Evolutionary conservation across 1,140 invertebrate species (phyloP), one percentile per base, ranked within the genome.

Genomic region (Coptotermes formosanus): DNA sequence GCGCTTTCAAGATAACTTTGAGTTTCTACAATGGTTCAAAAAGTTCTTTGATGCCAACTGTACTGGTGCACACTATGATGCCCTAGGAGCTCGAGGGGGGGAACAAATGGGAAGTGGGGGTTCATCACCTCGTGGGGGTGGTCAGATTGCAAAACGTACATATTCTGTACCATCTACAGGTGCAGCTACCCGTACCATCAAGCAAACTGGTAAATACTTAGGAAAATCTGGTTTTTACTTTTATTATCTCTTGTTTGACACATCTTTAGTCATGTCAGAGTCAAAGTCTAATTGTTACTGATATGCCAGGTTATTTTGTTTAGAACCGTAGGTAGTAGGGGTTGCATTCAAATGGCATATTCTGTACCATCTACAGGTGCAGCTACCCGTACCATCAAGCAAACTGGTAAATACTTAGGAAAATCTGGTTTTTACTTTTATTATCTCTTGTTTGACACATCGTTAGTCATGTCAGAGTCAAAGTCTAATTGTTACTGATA

Each of bases 21-120:
- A 99, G 91, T 99, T 99, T 93, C 95, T 99, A 88, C 98, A 99
- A 93, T 99, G 98, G 98, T 99, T 99, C 93, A 99, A 99, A 94
- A 98, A 98, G 91, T 99, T 99, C 92, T 99, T 99, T 93, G 98
- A 99, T 93, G 97, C 97, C 87, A 99, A 99, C 93, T 99, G 98
- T 93, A 95, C 95, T 91, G 97, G 97, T 90, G 94, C 94, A 88
- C 96, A 97, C 87, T 99, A 99, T 92, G 97, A 99, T 93, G 95
- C 98, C 82, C 91, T 97, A 88, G 94, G 93, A 85, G 95, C 96
- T 89, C 93, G 98, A 88, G 96, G 95, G 88, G 97, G 97, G 88
- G 95, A 97, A 89, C 91, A 93, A 23, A 94, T 98, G 93, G 97
- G 96, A 87, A 91, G 90, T 88, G 91, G 94, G 88, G 94, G 93